These are phyloP conservation scores for Drosophila kanekoi DNA, from an alignment of 2,888 invertebrate genomes.

Conservation along the genomic window DNA sequence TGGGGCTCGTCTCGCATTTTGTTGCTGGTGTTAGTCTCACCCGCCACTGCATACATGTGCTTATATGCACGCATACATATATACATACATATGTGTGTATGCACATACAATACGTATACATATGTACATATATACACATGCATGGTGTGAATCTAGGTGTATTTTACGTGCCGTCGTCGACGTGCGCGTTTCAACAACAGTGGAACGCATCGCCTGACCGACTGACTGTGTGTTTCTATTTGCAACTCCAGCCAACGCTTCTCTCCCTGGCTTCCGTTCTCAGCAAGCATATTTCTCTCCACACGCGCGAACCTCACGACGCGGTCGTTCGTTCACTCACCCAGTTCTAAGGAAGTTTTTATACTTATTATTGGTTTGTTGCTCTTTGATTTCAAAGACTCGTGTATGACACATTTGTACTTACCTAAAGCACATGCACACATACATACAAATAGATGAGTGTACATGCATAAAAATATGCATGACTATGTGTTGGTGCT, in stretches of 20 bases:
- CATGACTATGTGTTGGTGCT: not conserved
- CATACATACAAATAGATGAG: not conserved
- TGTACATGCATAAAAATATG: not conserved
- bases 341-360: conserved; percentile 48
- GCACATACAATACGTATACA: not conserved
- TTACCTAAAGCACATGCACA: not conserved
- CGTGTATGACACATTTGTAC: conserved; percentile 15
- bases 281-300: not conserved
- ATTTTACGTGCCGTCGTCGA: conserved; percentile 47
- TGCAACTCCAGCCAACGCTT: conserved; percentile 26
- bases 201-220: conserved; percentile 34
- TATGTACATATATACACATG: not conserved
- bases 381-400: conserved; percentile 19
- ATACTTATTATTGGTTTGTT: conserved; percentile 14
- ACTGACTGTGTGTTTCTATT: conserved; percentile 19
- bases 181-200: conserved; percentile 33
- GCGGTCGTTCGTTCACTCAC: conserved; percentile 25
- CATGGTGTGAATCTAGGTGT: conserved; percentile 2
- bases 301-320: conserved; percentile 4
- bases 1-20: conserved; percentile 71
- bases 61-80: not conserved
- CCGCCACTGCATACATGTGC: conserved; percentile 1
- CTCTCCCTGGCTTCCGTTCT: not conserved
- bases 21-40: conserved; percentile 24
- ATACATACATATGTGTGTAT: not conserved